Evolutionary conservation across 2,797 vertebrate genomes (phyloP).

Genomic region (Perodicticus potto): DNA sequence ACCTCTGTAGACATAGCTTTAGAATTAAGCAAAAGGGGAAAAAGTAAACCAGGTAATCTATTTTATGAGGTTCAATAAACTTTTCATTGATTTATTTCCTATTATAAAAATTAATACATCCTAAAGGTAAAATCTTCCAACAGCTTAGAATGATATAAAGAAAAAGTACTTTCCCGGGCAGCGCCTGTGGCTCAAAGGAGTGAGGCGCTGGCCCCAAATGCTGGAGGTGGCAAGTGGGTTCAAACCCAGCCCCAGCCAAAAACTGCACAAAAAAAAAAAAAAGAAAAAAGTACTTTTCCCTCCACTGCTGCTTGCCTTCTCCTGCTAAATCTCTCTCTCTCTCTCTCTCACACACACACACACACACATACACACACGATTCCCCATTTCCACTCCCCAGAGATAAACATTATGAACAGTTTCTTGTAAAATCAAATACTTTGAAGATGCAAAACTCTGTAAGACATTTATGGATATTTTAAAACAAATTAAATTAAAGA

Average conservation of each 20-base stretch:
- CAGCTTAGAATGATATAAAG: slow-evolving; percentile 10
- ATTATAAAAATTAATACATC: slow-evolving; percentile 56
- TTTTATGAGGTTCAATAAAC: slow-evolving; percentile 46
- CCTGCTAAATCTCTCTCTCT: not conserved
- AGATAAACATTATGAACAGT: slow-evolving; percentile 43
- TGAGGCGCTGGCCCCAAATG: too few relatives aligned
- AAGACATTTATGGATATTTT: slow-evolving; percentile 45
- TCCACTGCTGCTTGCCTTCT: not conserved
- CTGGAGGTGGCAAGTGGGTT: too few relatives aligned
- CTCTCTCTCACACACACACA: not conserved
- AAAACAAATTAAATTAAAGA: slow-evolving; percentile 49
- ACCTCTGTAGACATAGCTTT: slow-evolving; percentile 6
- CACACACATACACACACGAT: rapidly evolving
- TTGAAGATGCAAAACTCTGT: slow-evolving; percentile 63
- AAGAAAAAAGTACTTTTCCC: not conserved
- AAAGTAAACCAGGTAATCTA: slow-evolving; percentile 50
- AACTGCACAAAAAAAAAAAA: too few relatives aligned
- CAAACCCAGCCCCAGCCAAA: too few relatives aligned
- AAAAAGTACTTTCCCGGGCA: not conserved
- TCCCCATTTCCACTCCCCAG: slow-evolving; percentile 36
- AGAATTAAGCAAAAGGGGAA: slow-evolving; percentile 57
- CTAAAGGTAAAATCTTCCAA: slow-evolving; percentile 42
- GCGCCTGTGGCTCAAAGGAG: too few relatives aligned
- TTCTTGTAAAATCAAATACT: slow-evolving; percentile 67
- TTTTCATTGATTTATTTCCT: slow-evolving; percentile 61